phyloP scores from a whole-genome alignment of 2,113 vertebrate species.

The Clarias macrocephalus region DNA sequence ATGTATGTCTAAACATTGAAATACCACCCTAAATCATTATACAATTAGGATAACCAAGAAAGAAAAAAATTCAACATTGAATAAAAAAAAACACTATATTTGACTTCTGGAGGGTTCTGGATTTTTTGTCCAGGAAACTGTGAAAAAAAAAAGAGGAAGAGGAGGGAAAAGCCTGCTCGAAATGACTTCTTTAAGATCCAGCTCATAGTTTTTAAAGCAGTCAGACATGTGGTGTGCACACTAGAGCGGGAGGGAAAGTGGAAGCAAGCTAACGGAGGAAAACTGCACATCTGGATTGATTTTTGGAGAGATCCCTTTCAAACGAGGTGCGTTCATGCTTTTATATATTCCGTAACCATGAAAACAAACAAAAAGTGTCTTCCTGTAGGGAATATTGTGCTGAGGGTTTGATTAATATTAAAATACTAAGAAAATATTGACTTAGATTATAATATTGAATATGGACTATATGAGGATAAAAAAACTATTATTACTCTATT shows the following conservation, averaged over 20 bases:
- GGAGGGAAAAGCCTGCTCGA: not conserved
- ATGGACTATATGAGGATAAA: not conserved
- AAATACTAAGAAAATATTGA: not conserved
- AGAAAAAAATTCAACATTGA: not conserved
- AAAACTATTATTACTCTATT: not conserved
- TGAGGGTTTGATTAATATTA: not conserved
- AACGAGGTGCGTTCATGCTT: slow-evolving; percentile 23
- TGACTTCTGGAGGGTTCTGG: not conserved
- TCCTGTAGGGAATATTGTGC: not conserved
- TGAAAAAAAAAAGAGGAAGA: slow-evolving; percentile 19
- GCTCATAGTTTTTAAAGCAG: slow-evolving; percentile 35
- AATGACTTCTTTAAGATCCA: slow-evolving; percentile 31
- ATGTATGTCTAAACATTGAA: slow-evolving; percentile 40
- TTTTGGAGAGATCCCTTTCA: not conserved
- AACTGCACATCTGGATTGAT: slow-evolving; percentile 34
- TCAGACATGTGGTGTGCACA: slow-evolving; percentile 17
- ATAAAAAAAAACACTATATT: not conserved
- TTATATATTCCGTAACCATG: not conserved
- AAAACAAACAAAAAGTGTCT: not conserved
- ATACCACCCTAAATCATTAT: not conserved
- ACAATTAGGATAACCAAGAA: not conserved
- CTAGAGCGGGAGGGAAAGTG: slow-evolving; percentile 9
- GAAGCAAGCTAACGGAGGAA: not conserved
- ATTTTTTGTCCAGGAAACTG: not conserved
- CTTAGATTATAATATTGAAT: not conserved